These are phyloP conservation scores for Syngnathoides biaculeatus DNA, from an alignment of 2,113 vertebrate species.

Conservation along the genomic window DNA sequence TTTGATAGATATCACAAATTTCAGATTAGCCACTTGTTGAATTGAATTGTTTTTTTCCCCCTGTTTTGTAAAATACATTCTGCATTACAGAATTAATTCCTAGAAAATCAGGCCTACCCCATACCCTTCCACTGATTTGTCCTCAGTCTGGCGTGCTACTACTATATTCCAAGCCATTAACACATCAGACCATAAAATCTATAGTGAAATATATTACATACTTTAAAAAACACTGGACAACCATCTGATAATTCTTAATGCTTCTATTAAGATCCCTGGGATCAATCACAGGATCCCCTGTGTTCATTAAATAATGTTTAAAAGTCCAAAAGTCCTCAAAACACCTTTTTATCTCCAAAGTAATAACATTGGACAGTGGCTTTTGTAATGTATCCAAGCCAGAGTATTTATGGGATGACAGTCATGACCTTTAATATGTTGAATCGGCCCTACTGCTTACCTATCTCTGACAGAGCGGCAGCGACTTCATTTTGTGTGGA, in stretches of 20 bases:
- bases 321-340: not conserved
- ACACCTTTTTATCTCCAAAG: not conserved
- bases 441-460: slow-evolving; percentile 30
- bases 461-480: slow-evolving; percentile 83
- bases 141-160: slow-evolving; percentile 1
- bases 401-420: not conserved
- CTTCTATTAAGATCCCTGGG: slow-evolving; percentile 18
- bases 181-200: slow-evolving; percentile 18
- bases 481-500: slow-evolving; percentile 98
- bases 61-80: not conserved
- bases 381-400: not conserved
- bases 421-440: not conserved
- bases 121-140: not conserved
- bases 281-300: not conserved
- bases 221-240: slow-evolving; percentile 45
- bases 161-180: not conserved
- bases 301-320: not conserved
- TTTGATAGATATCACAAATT: too few relatives aligned
- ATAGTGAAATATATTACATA: slow-evolving; percentile 21
- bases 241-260: slow-evolving; percentile 23
- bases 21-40: too few relatives aligned
- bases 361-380: not conserved
- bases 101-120: not conserved
- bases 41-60: not conserved
- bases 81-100: slow-evolving; percentile 6